Percentiles rank a stretch among this genome's conserved stretches.
These are phyloP conservation scores for Cantharis lateralis DNA, from an alignment of 2,888 invertebrate genomes.

Conservation along the genomic window DNA sequence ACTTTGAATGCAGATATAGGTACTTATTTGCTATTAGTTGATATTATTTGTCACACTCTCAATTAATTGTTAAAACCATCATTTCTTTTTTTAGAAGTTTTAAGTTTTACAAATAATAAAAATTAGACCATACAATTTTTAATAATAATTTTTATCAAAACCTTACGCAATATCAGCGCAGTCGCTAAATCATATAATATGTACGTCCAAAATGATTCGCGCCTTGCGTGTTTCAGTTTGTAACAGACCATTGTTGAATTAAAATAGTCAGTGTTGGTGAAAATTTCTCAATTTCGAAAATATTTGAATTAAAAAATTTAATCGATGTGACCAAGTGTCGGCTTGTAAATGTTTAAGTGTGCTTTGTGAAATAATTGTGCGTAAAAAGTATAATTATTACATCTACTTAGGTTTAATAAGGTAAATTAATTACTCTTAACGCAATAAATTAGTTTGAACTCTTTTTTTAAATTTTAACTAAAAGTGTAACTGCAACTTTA, in stretches of 20 bases:
- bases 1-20: background rate
- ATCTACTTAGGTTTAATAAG: background rate
- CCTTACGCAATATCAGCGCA: constrained; percentile 10
- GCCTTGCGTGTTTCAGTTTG: constrained; percentile 23
- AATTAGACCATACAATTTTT: background rate
- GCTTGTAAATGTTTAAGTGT: background rate
- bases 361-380: background rate
- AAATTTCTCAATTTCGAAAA: background rate
- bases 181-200: constrained; percentile 7
- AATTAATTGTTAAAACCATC: background rate
- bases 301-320: background rate
- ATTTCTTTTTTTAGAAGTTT: background rate
- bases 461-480: background rate
- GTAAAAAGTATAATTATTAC: background rate
- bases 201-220: constrained; percentile 16
- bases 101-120: background rate
- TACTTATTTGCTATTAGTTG: background rate
- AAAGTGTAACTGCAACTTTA: background rate
- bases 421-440: background rate
- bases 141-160: constrained; percentile 1
- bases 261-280: constrained; percentile 1
- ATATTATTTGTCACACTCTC: background rate
- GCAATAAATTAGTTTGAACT: background rate
- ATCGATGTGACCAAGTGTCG: background rate
- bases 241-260: constrained; percentile 20